These are phyloP conservation scores for Gymnobelideus leadbeateri DNA, from an alignment of 2,113 vertebrate species.

Conservation along the genomic window DNA sequence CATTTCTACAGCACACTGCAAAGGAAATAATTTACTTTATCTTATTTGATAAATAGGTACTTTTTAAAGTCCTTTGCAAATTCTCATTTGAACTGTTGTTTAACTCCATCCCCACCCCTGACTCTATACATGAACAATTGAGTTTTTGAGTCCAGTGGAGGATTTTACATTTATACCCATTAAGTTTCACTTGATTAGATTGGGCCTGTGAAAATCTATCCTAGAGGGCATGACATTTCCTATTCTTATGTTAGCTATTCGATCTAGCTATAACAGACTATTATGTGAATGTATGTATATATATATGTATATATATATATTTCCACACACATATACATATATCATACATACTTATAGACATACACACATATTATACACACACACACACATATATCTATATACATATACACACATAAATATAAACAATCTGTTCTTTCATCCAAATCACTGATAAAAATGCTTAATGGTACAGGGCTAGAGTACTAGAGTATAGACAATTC, in stretches of 20 bases:
- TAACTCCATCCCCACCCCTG: background rate
- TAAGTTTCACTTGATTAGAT: background rate
- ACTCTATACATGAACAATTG: background rate
- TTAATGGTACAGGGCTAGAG: background rate
- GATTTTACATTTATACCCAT: background rate
- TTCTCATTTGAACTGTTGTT: background rate
- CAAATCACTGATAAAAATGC: background rate
- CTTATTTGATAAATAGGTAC: background rate
- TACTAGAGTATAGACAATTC: background rate
- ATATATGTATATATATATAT: too few relatives aligned
- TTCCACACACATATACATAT: too few relatives aligned
- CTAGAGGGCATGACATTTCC: background rate
- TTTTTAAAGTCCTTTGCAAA: background rate
- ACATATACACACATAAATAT: too few relatives aligned
- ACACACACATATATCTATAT: too few relatives aligned
- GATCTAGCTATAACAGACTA: background rate
- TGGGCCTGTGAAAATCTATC: background rate
- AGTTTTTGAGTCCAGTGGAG: background rate
- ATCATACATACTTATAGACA: too few relatives aligned
- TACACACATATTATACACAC: too few relatives aligned
- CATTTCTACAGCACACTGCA: background rate
- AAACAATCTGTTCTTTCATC: background rate
- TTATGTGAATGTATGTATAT: too few relatives aligned
- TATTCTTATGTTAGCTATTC: background rate
- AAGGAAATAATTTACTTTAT: background rate